phyloP scores from a whole-genome alignment of 2,113 vertebrate genomes.

The Corvus hawaiiensis region DNA sequence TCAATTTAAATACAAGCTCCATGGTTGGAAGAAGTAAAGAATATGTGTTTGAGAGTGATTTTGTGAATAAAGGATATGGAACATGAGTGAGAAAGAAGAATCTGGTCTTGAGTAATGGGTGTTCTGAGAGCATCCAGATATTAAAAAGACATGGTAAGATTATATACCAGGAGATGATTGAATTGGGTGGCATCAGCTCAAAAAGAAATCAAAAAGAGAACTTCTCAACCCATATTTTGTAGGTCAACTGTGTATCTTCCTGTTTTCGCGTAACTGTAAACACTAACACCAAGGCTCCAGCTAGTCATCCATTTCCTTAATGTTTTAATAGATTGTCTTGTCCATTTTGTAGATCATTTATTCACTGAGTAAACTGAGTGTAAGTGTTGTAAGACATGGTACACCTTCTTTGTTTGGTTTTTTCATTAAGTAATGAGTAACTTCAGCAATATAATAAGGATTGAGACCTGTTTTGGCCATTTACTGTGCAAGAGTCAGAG shows the following conservation, averaged over 20 bases:
- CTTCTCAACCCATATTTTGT: background rate
- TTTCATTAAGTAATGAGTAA: background rate
- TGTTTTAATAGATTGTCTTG: background rate
- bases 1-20: background rate
- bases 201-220: background rate
- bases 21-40: background rate
- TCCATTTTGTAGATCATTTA: background rate
- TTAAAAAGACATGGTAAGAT: background rate
- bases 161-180: background rate
- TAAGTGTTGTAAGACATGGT: background rate
- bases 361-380: background rate
- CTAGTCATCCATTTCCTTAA: background rate
- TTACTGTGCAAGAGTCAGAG: background rate
- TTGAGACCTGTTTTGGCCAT: background rate
- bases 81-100: background rate
- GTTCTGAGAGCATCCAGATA: background rate
- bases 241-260: background rate
- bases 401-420: background rate
- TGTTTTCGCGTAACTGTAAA: background rate
- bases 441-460: background rate
- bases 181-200: background rate
- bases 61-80: background rate
- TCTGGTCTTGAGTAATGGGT: background rate
- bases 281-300: background rate
- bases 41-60: background rate